These are phyloP conservation scores for Linyphia triangularis DNA, from an alignment of 2,888 invertebrate species.

Conservation along the genomic window DNA sequence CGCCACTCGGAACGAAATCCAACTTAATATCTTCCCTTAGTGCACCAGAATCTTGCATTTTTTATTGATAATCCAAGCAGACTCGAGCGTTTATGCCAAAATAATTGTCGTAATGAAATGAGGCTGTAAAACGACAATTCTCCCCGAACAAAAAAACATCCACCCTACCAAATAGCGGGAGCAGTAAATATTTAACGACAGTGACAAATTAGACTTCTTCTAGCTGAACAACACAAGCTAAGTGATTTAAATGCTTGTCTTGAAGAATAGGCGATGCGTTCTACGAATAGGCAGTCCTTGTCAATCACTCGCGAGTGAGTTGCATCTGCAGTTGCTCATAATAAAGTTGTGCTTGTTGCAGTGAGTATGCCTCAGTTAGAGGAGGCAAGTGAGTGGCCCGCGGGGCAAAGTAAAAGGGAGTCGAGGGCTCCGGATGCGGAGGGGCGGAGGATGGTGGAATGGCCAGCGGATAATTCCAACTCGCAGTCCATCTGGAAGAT, in stretches of 20 bases:
- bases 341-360: conserved; percentile 13
- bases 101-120: conserved; percentile 37
- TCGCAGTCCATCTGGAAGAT: conserved; percentile 69
- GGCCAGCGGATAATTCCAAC: conserved; percentile 58
- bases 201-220: conserved; percentile 44
- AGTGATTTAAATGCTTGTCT: conserved; percentile 58
- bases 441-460: conserved; percentile 34
- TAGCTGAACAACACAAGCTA: conserved; percentile 12
- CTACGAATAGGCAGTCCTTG: conserved; percentile 51
- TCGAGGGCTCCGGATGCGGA: not conserved
- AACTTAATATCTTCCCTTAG: no score
- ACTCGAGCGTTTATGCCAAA: conserved; percentile 15
- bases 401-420: conserved; percentile 13
- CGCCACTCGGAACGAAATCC: no score
- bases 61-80: conserved; percentile 36
- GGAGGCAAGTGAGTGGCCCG: conserved; percentile 25
- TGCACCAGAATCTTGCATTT: not conserved
- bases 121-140: conserved; percentile 38
- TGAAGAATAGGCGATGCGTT: not conserved
- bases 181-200: conserved; percentile 55
- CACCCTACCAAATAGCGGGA: conserved; percentile 10
- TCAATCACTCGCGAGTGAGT: conserved; percentile 51
- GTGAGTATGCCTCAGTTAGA: conserved; percentile 57
- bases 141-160: not conserved
- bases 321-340: conserved; percentile 9